A percentile compares a stretch with the other conserved stretches of the same genome.
Conservation (phyloP, 2,888 invertebrate species). For the Bombyx huttoni region DNA sequence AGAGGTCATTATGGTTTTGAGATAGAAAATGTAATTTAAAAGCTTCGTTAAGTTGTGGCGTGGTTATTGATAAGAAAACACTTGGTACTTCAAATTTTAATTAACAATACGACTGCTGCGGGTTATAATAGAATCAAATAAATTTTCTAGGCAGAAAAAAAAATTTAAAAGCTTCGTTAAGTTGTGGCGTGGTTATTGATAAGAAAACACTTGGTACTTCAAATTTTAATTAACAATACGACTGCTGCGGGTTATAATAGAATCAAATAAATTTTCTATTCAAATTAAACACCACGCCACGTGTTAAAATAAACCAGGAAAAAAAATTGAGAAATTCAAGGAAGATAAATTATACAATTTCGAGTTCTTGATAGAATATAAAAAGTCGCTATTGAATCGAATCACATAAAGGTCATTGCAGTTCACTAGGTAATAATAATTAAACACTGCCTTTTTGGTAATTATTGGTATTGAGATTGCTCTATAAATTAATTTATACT, state of each 20-base stretch:
- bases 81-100: too few species aligned
- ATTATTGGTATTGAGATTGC: conserved; percentile 73
- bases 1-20: conserved; percentile 74
- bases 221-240: too few species aligned
- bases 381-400: conserved; percentile 46
- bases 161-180: conserved; percentile 23
- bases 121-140: too few species aligned
- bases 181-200: conserved; percentile 35
- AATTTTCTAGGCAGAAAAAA: conserved; percentile 27
- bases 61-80: conserved; percentile 27
- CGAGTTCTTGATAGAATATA: conserved; percentile 1
- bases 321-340: neutral
- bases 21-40: conserved; percentile 44
- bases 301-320: neutral
- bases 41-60: conserved; percentile 22
- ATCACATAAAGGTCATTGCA: conserved; percentile 61
- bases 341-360: neutral
- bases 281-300: neutral
- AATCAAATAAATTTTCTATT: too few species aligned
- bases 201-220: neutral
- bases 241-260: too few species aligned
- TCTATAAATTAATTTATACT: conserved; percentile 73
- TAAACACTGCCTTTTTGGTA: conserved; percentile 71
- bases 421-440: conserved; percentile 43
- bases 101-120: too few species aligned